Evolutionary conservation across 2,113 vertebrate genomes (phyloP).

Genomic region (Dendropsophus ebraccatus): DNA sequence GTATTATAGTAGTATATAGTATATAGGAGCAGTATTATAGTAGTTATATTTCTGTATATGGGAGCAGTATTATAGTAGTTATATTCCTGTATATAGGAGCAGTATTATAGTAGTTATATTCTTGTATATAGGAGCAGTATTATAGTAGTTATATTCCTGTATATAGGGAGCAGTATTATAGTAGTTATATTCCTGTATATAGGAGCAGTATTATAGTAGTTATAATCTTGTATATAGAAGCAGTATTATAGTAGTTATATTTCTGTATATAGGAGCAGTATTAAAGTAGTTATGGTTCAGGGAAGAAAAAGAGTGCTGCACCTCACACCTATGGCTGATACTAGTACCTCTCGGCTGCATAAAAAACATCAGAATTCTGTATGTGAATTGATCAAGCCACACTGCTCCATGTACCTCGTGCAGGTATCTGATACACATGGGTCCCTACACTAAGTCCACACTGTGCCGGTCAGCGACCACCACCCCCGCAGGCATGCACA

Average conservation of each 20-base stretch:
- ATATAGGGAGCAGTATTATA: neutral
- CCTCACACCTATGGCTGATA: no score
- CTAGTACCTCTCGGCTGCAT: no score
- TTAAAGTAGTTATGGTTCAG: neutral
- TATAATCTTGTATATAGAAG: neutral
- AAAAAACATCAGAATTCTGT: no score
- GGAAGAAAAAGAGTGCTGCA: no score
- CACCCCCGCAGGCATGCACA: no score
- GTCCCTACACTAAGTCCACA: no score
- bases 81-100: neutral
- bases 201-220: neutral
- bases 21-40: neutral
- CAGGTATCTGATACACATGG: no score
- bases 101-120: constrained; percentile 7
- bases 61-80: constrained; percentile 7
- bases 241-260: neutral
- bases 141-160: neutral
- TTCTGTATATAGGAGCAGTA: neutral
- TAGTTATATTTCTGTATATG: constrained; percentile 1
- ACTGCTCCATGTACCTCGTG: no score
- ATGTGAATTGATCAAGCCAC: no score
- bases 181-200: neutral
- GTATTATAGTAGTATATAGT: neutral
- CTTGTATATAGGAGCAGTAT: neutral
- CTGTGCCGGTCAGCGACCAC: no score